Conservation (phyloP, 1,140 invertebrate species). For the Drosophila punjabiensis region DNA sequence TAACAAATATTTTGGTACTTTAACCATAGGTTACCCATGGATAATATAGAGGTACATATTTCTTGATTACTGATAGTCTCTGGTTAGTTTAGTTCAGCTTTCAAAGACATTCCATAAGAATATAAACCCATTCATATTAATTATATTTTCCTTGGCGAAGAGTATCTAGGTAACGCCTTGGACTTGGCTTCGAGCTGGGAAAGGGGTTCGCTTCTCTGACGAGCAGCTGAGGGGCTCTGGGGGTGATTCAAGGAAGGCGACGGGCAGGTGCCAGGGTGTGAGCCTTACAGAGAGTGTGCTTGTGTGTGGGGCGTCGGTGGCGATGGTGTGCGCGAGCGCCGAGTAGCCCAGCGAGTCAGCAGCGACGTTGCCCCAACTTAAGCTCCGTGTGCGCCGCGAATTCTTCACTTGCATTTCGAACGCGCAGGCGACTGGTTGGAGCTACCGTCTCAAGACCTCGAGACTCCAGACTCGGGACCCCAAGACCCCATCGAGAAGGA, state of each 20-base stretch:
- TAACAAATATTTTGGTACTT: too few species aligned
- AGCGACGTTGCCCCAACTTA: conserved; percentile 68
- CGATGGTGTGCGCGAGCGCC: conserved; percentile 54
- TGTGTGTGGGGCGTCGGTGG: conserved; percentile 17
- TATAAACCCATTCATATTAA: not conserved
- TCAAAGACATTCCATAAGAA: not conserved
- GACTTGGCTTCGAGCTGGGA: not conserved
- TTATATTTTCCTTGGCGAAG: not conserved
- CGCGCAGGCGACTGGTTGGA: conserved; percentile 75
- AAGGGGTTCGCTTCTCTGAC: conserved; percentile 17
- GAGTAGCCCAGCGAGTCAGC: conserved; percentile 55
- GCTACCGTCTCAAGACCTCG: conserved; percentile 15
- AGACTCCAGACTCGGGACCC: conserved; percentile 19
- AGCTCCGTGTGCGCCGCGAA: conserved; percentile 74
- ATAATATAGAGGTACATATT: not conserved
- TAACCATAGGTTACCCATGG: too few species aligned
- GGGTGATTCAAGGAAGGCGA: not conserved
- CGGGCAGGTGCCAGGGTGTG: not conserved
- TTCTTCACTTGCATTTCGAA: conserved; percentile 82
- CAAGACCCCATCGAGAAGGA: conserved; percentile 8
- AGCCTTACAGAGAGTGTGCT: not conserved
- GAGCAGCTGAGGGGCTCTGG: conserved; percentile 3
- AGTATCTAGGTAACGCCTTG: not conserved
- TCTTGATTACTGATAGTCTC: not conserved
- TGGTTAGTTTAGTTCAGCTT: not conserved